Conservation (phyloP, 2,797 vertebrate genomes). For the Pseudochirops corinnae region DNA sequence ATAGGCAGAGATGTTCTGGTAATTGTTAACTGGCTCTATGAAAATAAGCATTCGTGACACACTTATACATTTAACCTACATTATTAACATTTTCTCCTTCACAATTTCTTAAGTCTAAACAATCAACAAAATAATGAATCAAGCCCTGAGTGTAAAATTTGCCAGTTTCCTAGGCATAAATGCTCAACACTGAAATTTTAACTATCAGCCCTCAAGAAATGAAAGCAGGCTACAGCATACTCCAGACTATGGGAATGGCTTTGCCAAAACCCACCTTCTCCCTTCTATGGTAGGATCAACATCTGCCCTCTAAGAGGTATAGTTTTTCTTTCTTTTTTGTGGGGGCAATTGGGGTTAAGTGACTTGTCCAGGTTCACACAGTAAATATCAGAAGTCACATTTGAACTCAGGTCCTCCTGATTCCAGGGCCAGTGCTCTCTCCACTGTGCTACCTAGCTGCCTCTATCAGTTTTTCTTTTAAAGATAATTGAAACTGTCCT, state of each 20-base stretch:
- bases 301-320: fast-evolving
- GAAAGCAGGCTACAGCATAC: background rate
- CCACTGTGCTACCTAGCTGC: background rate
- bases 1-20: background rate
- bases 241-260: background rate
- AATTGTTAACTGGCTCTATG: background rate
- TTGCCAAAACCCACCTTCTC: background rate
- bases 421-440: background rate
- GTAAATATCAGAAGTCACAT: too few relatives aligned
- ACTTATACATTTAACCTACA: background rate
- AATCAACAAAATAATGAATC: background rate
- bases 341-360: background rate
- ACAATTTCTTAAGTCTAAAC: background rate
- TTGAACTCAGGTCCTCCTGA: background rate
- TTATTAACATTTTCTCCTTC: background rate
- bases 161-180: background rate
- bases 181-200: background rate
- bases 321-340: too few relatives aligned
- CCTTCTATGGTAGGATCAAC: background rate
- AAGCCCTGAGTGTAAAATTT: background rate
- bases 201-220: background rate
- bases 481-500: background rate
- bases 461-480: background rate
- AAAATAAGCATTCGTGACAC: background rate
- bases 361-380: too few relatives aligned